Base-by-base conservation (phyloP, 2,888 invertebrate species). In the Panzeria rudis region DNA sequence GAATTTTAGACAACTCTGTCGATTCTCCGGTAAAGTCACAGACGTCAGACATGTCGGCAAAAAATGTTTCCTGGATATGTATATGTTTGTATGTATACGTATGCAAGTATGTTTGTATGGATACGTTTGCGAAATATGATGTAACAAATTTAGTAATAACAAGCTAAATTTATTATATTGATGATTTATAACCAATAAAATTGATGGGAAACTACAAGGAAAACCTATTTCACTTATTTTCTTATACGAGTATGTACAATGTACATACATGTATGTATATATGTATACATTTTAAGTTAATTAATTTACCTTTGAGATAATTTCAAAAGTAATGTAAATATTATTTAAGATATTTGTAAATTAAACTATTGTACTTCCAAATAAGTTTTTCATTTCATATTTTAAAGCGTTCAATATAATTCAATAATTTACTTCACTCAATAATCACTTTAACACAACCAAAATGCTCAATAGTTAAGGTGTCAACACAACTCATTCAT, bases 121-220 rank as follows among this genome's bases (percentile, higher is more conserved):
- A 13, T 8, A 8, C 13, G 11, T 66, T 66, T 66, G 47, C 62
- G 23, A 64, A 64, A 79, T 66, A 64, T 72, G 54, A 68, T 73
- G 50, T 81, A 81, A 68, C 73, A 81, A 59, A 73, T 80, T 80
- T 80, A 59, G 56, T 80, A 73, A 68, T 81, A 73, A 73, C 66
- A 73, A 73, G 68, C 73, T 61, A 75, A 75, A 81, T 75, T 75
- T 81, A 81, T 75, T 81, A 81, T 61, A 68, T 75, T 68, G 61
- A 68, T 81, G 68, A 81, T 81, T 81, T 81, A 75, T 75, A 68
- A 35, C 32, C 75, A 75, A 81, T 68, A 75, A 81, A 75, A 68
- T 75, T 73, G 73, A 81, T 75, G 68, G 15, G 61, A 68, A 75
- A 59, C 8, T 32, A 41, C n/a, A 59, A 41, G 9, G 23, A 20